Evolutionary conservation across 23 tunicate species (phyloP), one percentile per base, ranked within the genome.

Genomic region (Ciona savignyi): DNA sequence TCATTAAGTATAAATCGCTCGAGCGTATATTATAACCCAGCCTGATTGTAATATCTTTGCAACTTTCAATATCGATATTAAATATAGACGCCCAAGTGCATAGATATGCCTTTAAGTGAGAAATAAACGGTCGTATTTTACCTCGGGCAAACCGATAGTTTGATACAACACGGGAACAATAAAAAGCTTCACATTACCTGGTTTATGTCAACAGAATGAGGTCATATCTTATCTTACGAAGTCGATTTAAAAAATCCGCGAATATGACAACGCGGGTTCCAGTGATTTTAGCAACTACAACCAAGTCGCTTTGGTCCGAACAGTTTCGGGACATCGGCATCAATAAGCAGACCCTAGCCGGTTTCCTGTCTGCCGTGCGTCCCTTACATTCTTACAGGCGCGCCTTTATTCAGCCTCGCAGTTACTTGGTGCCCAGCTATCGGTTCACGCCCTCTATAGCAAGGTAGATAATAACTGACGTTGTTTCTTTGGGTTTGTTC

Each of bases 351-450:
- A 42, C 56, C 56, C 56, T 42, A 9, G 56, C 9, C 56, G 56
- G 56, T 42, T 42, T 42, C 56, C 56, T 42, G 56, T 42, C 56
- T 42, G 56, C 56, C 9, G 56, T 42, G 9, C 56, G 56, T 42
- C 56, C 56, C 56, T 42, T 42, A 42, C 56, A 42, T 42, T 42
- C 56, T 42, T 42, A 42, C 56, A 42, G 56, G 56, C 56, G 56
- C 56, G 56, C 56, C 56, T 42, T 15, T 42, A 42, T 42, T 42
- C 56, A 42, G 56, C 11, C 56, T 42, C n/a, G 56, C 15, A 42
- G 11, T 42, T 42, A 42, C 56, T 42, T 9, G 56, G 15, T 6
- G 56, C 56, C 56, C 9, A 15, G 15, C 56, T 42, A 42, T 42
- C 15, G 56, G 56, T 42, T 42, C 56, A 42, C 56, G 56, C 56